Conservation (phyloP, 2,113 vertebrate genomes). For the Nerophis lumbriciformis region DNA sequence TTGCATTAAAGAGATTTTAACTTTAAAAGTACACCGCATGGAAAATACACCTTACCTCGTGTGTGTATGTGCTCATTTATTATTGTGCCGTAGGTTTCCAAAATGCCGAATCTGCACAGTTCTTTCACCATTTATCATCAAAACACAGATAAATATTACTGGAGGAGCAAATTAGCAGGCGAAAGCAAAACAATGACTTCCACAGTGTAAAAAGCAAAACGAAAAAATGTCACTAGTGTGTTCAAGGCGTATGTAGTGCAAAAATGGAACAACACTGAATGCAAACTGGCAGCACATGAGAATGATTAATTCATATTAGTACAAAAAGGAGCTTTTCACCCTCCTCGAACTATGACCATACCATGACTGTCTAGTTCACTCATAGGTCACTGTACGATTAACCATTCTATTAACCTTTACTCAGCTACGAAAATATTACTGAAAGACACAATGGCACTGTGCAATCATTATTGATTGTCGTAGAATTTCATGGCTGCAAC, state of each 20-base stretch:
- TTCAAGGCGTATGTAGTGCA: background rate
- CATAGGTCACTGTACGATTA: constrained; percentile 33
- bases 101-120: constrained; percentile 6
- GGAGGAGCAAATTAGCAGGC: background rate
- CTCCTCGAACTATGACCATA: constrained; percentile 13
- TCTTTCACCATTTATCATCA: constrained; percentile 2
- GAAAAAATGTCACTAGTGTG: background rate
- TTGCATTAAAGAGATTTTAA: too few relatives aligned
- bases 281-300: background rate
- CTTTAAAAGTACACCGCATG: background rate
- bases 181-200: background rate
- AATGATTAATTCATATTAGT: background rate
- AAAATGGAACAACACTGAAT: background rate
- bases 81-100: background rate
- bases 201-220: background rate
- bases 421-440: constrained; percentile 41
- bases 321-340: constrained; percentile 4
- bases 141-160: background rate
- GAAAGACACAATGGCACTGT: constrained; percentile 10
- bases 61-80: background rate
- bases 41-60: background rate
- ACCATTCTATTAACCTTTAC: constrained; percentile 42
- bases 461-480: background rate
- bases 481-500: too few relatives aligned
- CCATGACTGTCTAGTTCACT: constrained; percentile 1